phyloP scores from a whole-genome alignment of 2,888 invertebrate genomes.

The Thereva nobilitata region DNA sequence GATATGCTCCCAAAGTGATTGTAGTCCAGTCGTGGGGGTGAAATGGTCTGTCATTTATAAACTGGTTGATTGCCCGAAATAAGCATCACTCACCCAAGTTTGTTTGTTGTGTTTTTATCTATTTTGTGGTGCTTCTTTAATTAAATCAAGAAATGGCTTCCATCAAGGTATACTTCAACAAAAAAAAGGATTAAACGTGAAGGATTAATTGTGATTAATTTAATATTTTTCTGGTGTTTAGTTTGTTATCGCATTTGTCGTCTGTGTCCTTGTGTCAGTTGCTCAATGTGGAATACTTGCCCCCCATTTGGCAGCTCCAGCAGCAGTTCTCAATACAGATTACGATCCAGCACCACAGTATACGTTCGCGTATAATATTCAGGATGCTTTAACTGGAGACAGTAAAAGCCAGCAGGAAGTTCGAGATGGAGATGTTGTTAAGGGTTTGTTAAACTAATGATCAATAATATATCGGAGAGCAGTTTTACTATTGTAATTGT shows the following conservation, averaged over 20 bases:
- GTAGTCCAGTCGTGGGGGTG: conserved; percentile 12
- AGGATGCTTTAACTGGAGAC: conserved; percentile 68
- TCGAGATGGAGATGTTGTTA: conserved; percentile 67
- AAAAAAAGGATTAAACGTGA: too few relatives aligned
- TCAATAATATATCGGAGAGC: too few relatives aligned
- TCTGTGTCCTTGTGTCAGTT: conserved; percentile 44
- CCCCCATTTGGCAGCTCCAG: conserved; percentile 44
- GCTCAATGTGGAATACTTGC: conserved; percentile 45
- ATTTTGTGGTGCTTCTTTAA: background rate
- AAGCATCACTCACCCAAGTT: conserved; percentile 9
- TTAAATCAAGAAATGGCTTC: too few relatives aligned
- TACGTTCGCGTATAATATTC: conserved; percentile 70
- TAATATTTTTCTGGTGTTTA: background rate
- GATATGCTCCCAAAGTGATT: conserved; percentile 10
- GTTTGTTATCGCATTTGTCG: conserved; percentile 43
- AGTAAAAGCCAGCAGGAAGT: conserved; percentile 62
- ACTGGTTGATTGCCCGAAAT: conserved; percentile 6
- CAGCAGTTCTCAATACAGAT: conserved; percentile 48
- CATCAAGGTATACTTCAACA: too few relatives aligned
- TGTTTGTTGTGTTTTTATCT: conserved; percentile 3
- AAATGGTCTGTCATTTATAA: conserved; percentile 9
- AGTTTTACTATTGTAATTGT: too few relatives aligned
- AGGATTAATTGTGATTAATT: too few relatives aligned
- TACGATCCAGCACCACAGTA: conserved; percentile 62
- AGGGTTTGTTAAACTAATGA: conserved; percentile 44